Evolutionary conservation across 2,113 vertebrate species (phyloP).

Genomic region (Oreochromis tanganicae): DNA sequence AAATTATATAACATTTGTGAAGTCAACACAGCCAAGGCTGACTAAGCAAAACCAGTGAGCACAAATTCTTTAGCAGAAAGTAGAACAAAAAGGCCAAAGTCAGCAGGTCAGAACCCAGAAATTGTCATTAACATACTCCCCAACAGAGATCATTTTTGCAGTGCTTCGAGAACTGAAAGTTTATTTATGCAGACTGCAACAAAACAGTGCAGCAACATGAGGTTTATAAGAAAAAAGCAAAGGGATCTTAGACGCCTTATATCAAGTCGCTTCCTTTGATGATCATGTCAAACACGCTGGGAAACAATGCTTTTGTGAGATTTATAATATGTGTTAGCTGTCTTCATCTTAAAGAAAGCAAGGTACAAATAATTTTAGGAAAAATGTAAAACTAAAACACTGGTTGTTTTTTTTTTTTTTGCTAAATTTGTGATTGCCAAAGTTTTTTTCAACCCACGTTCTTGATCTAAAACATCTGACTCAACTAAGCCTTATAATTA

Average conservation of each 20-base stretch:
- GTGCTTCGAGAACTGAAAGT: not conserved
- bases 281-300: not conserved
- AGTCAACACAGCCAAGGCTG: not conserved
- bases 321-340: not conserved
- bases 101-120: not conserved
- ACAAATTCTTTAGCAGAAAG: not conserved
- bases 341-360: not conserved
- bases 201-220: not conserved
- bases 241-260: not conserved
- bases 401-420: rapidly evolving
- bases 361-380: not conserved
- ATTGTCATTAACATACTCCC: not conserved
- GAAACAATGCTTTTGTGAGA: not conserved
- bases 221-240: not conserved
- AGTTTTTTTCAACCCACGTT: not conserved
- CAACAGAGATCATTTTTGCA: not conserved
- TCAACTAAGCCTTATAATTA: not conserved
- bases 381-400: not conserved
- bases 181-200: not conserved
- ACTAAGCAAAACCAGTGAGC: not conserved
- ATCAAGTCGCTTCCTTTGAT: not conserved
- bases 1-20: not conserved
- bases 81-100: not conserved
- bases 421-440: not conserved
- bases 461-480: not conserved